Conservation (phyloP, 2,888 invertebrate species). For the Archaeoteleia sp. region DNA sequence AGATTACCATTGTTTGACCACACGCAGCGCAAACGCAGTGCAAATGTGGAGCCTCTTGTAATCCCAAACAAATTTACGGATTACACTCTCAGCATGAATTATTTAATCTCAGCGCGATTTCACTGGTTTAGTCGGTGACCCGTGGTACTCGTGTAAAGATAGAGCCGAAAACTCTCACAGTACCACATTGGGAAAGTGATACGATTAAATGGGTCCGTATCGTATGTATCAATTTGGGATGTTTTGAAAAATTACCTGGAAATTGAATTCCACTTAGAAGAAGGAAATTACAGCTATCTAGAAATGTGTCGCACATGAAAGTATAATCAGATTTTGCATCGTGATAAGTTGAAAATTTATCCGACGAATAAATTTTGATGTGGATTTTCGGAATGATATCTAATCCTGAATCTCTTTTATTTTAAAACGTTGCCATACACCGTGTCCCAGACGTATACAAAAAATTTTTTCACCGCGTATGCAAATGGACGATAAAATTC, state of each 20-base stretch:
- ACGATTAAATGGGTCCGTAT: conserved; percentile 43
- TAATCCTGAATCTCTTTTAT: conserved; percentile 46
- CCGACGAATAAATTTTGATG: conserved; percentile 33
- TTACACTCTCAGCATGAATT: conserved; percentile 72
- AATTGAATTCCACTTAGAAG: too few relatives aligned
- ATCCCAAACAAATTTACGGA: conserved; percentile 73
- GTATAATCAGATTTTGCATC: too few relatives aligned
- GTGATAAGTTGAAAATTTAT: too few relatives aligned
- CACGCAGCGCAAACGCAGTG: conserved; percentile 63
- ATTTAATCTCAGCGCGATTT: conserved; percentile 69
- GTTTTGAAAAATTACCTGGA: too few relatives aligned
- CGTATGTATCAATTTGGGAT: conserved; percentile 16
- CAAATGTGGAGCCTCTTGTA: conserved; percentile 60
- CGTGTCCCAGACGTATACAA: conserved; percentile 8
- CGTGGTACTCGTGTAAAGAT: conserved; percentile 55
- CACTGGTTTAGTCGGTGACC: conserved; percentile 68
- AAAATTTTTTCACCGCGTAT: conserved; percentile 47
- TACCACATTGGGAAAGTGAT: conserved; percentile 35
- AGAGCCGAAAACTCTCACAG: conserved; percentile 26
- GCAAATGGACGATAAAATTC: conserved; percentile 54
- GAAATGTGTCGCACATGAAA: too few relatives aligned
- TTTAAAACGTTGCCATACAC: conserved; percentile 22
- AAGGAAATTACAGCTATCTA: too few relatives aligned
- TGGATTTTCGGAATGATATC: not conserved
- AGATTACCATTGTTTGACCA: conserved; percentile 68